phyloP scores from a whole-genome alignment of 2,113 vertebrate species.

The Clarias macrocephalus region DNA sequence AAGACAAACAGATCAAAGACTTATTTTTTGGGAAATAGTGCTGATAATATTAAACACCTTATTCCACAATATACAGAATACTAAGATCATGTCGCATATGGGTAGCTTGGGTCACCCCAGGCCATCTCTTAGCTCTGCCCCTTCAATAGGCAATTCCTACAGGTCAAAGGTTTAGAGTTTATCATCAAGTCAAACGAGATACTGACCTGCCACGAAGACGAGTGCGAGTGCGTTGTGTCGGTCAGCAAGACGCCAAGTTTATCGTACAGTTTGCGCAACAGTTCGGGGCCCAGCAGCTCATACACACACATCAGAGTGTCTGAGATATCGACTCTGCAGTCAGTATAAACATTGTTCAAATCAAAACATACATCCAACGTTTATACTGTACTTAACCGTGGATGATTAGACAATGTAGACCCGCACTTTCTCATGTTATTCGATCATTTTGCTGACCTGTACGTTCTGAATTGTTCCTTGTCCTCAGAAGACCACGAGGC shows the following conservation, averaged over 20 bases:
- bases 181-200: background rate
- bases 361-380: too few species aligned
- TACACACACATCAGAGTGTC: constrained; percentile 98
- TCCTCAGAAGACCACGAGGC: constrained; percentile 92
- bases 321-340: constrained; percentile 91
- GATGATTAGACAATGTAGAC: background rate
- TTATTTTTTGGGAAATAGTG: background rate
- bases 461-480: constrained; percentile 97
- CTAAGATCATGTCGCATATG: background rate
- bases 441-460: constrained; percentile 76
- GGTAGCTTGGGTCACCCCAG: background rate
- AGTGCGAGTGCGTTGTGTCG: constrained; percentile 80
- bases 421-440: background rate
- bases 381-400: background rate
- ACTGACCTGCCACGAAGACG: constrained; percentile 89
- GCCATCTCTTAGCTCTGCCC: background rate
- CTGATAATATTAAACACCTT: background rate
- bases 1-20: background rate
- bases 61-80: background rate
- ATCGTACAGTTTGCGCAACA: constrained; percentile 95
- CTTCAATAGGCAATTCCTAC: background rate
- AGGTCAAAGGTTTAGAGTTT: background rate
- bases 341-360: constrained; percentile 22
- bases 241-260: constrained; percentile 88
- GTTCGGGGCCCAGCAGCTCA: constrained; percentile 93